phyloP scores from a whole-genome alignment of 2,113 vertebrate species.

The Stomatorhinus ivindoensis region DNA sequence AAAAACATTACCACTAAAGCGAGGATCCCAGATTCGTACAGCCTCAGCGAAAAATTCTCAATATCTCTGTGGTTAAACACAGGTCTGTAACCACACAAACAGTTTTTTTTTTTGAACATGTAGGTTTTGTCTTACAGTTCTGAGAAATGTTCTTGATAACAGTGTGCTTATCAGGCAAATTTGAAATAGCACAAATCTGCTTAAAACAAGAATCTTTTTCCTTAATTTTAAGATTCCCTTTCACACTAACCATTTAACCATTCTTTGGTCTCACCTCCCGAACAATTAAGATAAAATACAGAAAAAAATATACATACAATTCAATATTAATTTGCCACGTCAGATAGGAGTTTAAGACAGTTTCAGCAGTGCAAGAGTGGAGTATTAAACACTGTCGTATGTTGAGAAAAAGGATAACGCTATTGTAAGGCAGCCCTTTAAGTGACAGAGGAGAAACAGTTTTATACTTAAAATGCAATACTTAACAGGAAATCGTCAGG shows the following conservation, averaged over 20 bases:
- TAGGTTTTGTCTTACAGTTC: not conserved
- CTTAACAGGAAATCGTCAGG: not conserved
- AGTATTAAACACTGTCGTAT: not conserved
- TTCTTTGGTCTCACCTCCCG: not conserved
- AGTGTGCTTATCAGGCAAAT: not conserved
- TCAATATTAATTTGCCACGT: not conserved
- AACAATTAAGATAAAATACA: not conserved
- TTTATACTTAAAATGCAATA: not conserved
- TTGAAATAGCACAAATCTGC: not conserved
- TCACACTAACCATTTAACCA: not conserved
- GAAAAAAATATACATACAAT: not conserved
- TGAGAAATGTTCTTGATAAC: not conserved
- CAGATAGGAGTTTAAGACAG: not conserved
- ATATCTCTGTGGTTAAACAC: not conserved
- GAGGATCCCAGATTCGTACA: not conserved
- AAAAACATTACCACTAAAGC: not conserved
- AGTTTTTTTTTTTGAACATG: not conserved
- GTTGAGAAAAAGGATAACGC: not conserved
- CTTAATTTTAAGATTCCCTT: not conserved
- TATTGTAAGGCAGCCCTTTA: not conserved
- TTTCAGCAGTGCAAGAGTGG: not conserved
- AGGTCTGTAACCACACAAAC: not conserved
- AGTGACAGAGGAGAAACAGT: not conserved
- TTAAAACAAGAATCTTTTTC: not conserved
- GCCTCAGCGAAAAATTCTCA: not conserved